phyloP scores from a whole-genome alignment of 2,113 vertebrate genomes.

The Copsychus sechellarum region DNA sequence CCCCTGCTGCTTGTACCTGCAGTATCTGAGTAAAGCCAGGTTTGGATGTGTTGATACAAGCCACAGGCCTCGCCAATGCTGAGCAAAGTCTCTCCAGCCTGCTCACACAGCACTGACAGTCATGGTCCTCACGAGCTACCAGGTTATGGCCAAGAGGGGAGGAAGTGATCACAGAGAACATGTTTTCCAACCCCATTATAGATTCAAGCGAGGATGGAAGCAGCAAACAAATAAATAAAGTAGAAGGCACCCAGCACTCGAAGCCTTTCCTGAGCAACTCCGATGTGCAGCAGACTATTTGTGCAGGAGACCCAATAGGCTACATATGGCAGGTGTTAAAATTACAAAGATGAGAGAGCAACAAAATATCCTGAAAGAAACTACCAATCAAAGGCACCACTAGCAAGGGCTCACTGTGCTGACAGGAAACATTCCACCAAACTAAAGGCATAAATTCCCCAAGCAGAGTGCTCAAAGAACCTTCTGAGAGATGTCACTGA shows the following conservation, averaged over 20 bases:
- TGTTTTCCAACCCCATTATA: not conserved
- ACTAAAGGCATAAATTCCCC: not conserved
- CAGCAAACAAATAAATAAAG: not conserved
- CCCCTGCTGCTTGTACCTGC: not conserved
- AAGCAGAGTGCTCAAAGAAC: not conserved
- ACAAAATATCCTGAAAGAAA: not conserved
- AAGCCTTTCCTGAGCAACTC: not conserved
- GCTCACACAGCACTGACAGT: not conserved
- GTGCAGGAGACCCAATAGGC: not conserved
- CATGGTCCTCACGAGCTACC: fast-evolving
- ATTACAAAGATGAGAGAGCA: not conserved
- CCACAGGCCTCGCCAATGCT: not conserved
- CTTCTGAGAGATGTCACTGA: not conserved
- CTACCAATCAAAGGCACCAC: not conserved
- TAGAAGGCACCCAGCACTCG: not conserved
- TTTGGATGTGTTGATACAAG: not conserved
- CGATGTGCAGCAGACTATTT: not conserved
- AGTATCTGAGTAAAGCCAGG: not conserved
- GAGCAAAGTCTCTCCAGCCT: not conserved
- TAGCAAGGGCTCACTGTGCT: not conserved
- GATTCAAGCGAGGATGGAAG: not conserved
- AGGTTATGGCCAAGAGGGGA: not conserved
- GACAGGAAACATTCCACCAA: not conserved
- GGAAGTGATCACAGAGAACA: not conserved
- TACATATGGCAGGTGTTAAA: not conserved